Percentiles rank a stretch among this genome's conserved stretches.
Conservation (phyloP, 2,797 vertebrate genomes). For the Oceanodroma leucorhoa region DNA sequence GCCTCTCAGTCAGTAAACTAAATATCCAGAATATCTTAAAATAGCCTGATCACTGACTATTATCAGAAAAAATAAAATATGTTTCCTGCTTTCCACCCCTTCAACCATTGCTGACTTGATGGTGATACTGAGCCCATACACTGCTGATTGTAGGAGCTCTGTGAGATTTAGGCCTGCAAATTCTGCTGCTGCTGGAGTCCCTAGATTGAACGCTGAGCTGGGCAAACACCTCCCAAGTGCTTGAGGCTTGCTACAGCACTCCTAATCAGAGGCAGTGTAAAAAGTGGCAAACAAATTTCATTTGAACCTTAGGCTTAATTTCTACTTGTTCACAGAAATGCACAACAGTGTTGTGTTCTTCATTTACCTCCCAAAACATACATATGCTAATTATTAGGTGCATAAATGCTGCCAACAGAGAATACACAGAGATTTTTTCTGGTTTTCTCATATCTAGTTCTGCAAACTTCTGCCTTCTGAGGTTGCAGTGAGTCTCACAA, state of each 20-base stretch:
- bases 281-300: not conserved
- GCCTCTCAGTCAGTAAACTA: not conserved
- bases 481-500: not conserved
- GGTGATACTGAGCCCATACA: not conserved
- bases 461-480: not conserved
- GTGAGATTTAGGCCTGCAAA: not conserved
- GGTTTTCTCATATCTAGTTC: not conserved
- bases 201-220: not conserved
- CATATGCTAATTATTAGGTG: not conserved
- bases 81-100: rapidly evolving
- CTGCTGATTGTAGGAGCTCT: not conserved
- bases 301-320: not conserved
- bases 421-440: not conserved
- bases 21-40: not conserved
- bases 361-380: not conserved
- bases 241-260: not conserved
- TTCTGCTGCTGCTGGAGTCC: not conserved
- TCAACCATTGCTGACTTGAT: not conserved
- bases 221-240: not conserved
- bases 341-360: not conserved
- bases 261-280: rapidly evolving
- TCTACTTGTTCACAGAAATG: not conserved
- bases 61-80: not conserved
- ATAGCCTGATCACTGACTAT: not conserved
- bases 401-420: not conserved